Evolutionary conservation across 64 coral and sea anemone species (phyloP).

Genomic region (Porites lutea): DNA sequence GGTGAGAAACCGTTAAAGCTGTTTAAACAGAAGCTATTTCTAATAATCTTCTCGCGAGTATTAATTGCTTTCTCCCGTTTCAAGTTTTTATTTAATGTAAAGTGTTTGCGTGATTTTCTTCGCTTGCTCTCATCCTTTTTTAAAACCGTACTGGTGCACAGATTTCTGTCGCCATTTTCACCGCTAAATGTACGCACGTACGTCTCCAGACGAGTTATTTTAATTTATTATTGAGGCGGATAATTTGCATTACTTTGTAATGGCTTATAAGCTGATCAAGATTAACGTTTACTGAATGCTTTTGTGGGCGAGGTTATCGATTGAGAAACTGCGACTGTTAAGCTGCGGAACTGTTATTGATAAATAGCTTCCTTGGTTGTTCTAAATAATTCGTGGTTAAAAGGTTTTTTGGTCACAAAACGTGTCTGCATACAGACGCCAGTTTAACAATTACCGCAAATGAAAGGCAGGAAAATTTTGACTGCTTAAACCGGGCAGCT

Average conservation of each 20-base stretch:
- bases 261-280: constrained; percentile 11
- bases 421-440: neutral
- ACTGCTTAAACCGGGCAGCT: neutral
- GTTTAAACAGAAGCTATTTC: constrained; percentile 47
- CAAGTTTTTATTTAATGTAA: constrained; percentile 2
- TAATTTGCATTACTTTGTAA: constrained; percentile 37
- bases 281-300: neutral
- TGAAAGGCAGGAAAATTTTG: constrained; percentile 1
- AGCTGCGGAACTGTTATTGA: neutral
- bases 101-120: constrained; percentile 5
- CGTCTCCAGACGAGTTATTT: constrained; percentile 5
- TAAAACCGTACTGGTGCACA: neutral
- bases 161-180: constrained; percentile 7
- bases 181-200: constrained; percentile 29
- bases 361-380: neutral
- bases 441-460: neutral
- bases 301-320: constrained; percentile 6
- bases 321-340: neutral
- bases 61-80: constrained; percentile 39
- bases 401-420: neutral
- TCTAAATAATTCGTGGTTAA: too few species aligned
- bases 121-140: neutral
- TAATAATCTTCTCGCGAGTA: constrained; percentile 11
- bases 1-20: constrained; percentile 19
- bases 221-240: constrained; percentile 39